A percentile compares a stretch with the other conserved stretches of the same genome.
phyloP scores from a whole-genome alignment of 2,888 invertebrate genomes.

The Diadromus collaris region DNA sequence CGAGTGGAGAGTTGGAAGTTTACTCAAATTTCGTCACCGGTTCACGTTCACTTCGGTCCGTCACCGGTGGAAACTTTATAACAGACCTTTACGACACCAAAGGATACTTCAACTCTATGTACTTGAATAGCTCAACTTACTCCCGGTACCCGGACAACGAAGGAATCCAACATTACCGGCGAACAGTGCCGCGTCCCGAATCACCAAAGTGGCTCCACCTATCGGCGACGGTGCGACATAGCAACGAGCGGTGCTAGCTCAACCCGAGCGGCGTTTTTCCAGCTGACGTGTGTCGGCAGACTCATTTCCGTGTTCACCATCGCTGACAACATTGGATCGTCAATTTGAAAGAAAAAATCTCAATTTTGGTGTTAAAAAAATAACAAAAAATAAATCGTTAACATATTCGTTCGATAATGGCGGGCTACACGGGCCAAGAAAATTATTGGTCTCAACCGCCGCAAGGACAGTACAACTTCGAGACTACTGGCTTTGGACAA shows the following conservation, averaged over 20 bases:
- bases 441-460: conserved; percentile 74
- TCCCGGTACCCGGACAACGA: not conserved
- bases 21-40: not conserved
- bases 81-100: not conserved
- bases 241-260: not conserved
- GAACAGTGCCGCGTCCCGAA: conserved; percentile 21
- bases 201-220: conserved; percentile 3
- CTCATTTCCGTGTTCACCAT: conserved; percentile 17
- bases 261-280: conserved; percentile 4
- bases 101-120: not conserved
- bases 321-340: conserved; percentile 11
- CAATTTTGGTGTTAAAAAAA: not conserved
- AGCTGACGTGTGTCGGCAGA: conserved; percentile 33
- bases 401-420: conserved; percentile 67
- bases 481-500: conserved; percentile 81
- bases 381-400: not conserved
- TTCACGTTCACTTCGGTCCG: not conserved
- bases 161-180: not conserved
- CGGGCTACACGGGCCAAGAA: conserved; percentile 73
- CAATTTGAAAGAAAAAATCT: not conserved
- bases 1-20: not conserved
- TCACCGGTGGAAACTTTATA: not conserved
- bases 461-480: conserved; percentile 80
- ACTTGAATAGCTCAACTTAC: no score
- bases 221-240: not conserved